Base-by-base conservation (phyloP, 2,888 invertebrate species). In the Allygus modestus region DNA sequence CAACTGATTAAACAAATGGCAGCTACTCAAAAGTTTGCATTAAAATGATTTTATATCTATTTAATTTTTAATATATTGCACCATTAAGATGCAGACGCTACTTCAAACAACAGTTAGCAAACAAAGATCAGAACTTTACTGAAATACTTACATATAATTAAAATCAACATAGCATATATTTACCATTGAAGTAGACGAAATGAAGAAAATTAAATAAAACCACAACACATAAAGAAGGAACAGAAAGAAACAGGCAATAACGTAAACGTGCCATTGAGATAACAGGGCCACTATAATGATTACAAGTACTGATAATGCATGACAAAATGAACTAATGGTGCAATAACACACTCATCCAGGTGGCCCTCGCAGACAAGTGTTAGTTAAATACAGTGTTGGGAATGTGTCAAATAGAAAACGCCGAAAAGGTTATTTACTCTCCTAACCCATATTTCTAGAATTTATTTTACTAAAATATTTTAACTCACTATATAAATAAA, bases 221-320 rank as follows among this genome's bases (percentile, higher is more conserved):
- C 1, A 7, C 5, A 23, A 43, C 41, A 31, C 17, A 73, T n/a
- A 43, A 1, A 12, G 28, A 15, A 31, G 65, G 9, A 65, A 73
- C 41, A 41, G 23, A 20, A 4, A 41, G 73, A 73, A 20, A 20
- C 37, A 73, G 37, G 41, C 73, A 41, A 73, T 65, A 31, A 65
- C 65, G 65, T 65, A 65, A 65, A 65, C 17, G 65, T 28, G 31
- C 65, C 65, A 65, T 65, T 54, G 46, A 23, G 65, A 65, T 65
- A 65, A 28, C 65, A 65, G 28, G 31, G 31, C 65, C 65, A 28
- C 9, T 65, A 28, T 15, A 65, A 28, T 65, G 65, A 65, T 65
- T 65, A 28, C 26, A 65, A 65, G 1, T 17, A 17, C 20, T 65
- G 65, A 65, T 65, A 65, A 65, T 15, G 9, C 0, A 28, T 31